phyloP scores from a whole-genome alignment of 2,888 invertebrate species.

The Pseudococcus longispinus region DNA sequence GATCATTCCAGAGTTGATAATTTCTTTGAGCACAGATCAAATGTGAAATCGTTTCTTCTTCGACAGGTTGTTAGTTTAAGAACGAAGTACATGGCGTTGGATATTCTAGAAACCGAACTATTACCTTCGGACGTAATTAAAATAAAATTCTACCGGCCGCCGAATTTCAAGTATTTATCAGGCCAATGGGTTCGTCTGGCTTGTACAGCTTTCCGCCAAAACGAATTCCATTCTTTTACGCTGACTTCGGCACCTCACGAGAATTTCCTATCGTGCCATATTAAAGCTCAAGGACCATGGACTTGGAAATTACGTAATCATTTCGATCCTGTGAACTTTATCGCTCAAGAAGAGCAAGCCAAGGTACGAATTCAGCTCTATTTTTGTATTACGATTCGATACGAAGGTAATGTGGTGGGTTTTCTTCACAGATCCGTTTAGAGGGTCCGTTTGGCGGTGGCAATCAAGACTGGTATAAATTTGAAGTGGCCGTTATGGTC shows the following conservation, averaged over 20 bases:
- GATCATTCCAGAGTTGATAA: no score
- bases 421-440: slow-evolving; percentile 67
- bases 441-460: slow-evolving; percentile 97
- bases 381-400: neutral
- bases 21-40: no score
- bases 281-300: slow-evolving; percentile 92
- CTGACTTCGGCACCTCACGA: slow-evolving; percentile 95
- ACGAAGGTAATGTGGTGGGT: neutral
- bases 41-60: neutral
- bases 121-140: slow-evolving; percentile 93
- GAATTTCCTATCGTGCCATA: slow-evolving; percentile 92
- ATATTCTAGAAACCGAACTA: slow-evolving; percentile 91
- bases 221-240: slow-evolving; percentile 95
- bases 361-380: slow-evolving; percentile 64
- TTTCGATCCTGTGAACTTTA: slow-evolving; percentile 91
- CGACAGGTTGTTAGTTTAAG: slow-evolving; percentile 84
- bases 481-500: slow-evolving; percentile 97
- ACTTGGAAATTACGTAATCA: slow-evolving; percentile 96
- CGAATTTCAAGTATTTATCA: slow-evolving; percentile 90
- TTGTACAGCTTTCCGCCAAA: slow-evolving; percentile 86
- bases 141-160: slow-evolving; percentile 93
- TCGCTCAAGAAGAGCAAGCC: slow-evolving; percentile 70
- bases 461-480: slow-evolving; percentile 98
- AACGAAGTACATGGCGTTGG: slow-evolving; percentile 89
- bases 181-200: slow-evolving; percentile 94